Base-by-base conservation (phyloP, 2,888 invertebrate species). In the Amitus sp. region DNA sequence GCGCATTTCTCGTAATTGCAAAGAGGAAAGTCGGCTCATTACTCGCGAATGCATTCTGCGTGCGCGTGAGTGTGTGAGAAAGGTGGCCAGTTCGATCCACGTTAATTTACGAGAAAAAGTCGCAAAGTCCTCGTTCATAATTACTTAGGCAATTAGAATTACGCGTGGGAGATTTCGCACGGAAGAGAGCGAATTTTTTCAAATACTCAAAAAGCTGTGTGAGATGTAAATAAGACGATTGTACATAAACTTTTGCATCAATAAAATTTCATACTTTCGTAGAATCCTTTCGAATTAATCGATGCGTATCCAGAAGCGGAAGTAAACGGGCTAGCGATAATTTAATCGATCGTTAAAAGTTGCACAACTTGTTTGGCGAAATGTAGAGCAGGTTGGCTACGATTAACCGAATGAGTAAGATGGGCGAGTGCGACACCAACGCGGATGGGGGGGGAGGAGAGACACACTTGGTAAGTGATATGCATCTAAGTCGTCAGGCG, bases 11-110 rank as follows among this genome's bases (percentile, higher is more conserved):
- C 43, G 49, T 49, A 19, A 51, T 40, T 53, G 60, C 50, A 27
- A 47, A 3, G 45, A 52, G 47, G 57, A 62, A 62, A 62, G 62
- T 62, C 57, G 45, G 50, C 47, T 49, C 54, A 54, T 47, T 60
- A 62, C 51, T 39, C 6, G 57, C 23, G 50, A 62, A 47, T 51
- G 51, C 30, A 47, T 33, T 47, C 40, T n/a, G n/a, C n/a, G n/a
- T n/a, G n/a, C n/a, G n/a, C n/a, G n/a, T n/a, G n/a, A n/a, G n/a
- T n/a, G n/a, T 62, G 43, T 49, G 62, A 27, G 58, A 63, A 58
- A 58, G 43, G 54, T 45, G 47, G 53, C 28, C 12, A 28, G 17
- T 63, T 63, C 48, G 55, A 48, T 42, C 48, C 47, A 43, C 51
- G 58, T 40, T 55, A 55, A 58, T 43, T 43, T 58, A 58, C 19